Evolutionary conservation across 2,113 vertebrate genomes (phyloP).

Genomic region (Cynoglossus semilaevis): DNA sequence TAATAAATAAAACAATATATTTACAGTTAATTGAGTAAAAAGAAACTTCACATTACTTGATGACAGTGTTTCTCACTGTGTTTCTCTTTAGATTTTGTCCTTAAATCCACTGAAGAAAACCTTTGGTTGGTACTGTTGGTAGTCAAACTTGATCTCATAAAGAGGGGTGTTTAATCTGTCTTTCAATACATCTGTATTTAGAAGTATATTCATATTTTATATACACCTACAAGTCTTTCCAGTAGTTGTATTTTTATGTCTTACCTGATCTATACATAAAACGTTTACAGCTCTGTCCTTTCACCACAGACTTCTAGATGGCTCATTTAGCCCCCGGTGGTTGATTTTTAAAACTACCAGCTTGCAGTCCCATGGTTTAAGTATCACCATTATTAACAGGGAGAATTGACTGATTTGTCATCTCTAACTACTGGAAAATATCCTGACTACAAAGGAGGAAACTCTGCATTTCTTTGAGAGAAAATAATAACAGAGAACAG

Average conservation of each 20-base stretch:
- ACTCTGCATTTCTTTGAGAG: too few relatives aligned
- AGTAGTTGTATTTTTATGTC: not conserved
- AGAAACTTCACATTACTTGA: too few relatives aligned
- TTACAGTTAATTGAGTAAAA: too few relatives aligned
- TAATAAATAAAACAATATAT: too few relatives aligned
- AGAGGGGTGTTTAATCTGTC: too few relatives aligned
- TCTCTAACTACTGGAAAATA: not conserved
- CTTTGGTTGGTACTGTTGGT: too few relatives aligned
- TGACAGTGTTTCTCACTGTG: too few relatives aligned
- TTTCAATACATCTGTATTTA: too few relatives aligned
- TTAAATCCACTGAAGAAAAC: too few relatives aligned
- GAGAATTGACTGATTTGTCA: not conserved
- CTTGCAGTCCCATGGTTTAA: not conserved
- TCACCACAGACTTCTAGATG: not conserved
- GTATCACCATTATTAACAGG: not conserved
- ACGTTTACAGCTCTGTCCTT: not conserved
- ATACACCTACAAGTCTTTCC: not conserved
- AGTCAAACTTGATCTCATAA: too few relatives aligned
- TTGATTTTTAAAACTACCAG: conserved; percentile 7
- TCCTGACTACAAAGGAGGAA: not conserved
- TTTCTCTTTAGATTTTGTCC: too few relatives aligned
- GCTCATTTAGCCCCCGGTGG: conserved; percentile 34
- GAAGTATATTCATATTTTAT: not conserved
- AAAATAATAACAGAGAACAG: not conserved
- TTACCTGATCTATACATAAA: not conserved